Evolutionary conservation across 2,797 vertebrate genomes (phyloP).

Genomic region (Gobio occitaniae): DNA sequence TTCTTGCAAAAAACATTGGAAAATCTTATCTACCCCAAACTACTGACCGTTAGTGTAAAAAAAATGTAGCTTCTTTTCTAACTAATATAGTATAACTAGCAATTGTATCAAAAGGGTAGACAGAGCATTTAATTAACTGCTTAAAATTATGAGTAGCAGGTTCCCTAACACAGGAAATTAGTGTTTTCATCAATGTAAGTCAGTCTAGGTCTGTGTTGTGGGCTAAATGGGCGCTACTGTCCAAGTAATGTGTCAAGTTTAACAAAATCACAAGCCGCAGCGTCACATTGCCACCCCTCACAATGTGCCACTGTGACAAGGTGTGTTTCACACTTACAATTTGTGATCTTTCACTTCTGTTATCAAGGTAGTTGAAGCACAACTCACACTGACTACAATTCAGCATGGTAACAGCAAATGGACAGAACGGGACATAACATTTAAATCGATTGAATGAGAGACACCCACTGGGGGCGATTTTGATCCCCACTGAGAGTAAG

Average conservation of each 20-base stretch:
- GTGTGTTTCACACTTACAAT: slow-evolving; percentile 24
- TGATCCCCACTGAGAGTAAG: slow-evolving; percentile 31
- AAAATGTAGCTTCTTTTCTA: neutral
- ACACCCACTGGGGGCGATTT: slow-evolving; percentile 10
- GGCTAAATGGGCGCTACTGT: slow-evolving; percentile 36
- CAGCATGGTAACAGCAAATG: slow-evolving; percentile 31
- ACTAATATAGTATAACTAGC: neutral
- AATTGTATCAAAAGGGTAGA: neutral
- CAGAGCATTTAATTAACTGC: neutral
- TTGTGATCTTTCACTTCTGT: slow-evolving; percentile 36
- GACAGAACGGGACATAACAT: slow-evolving; percentile 16
- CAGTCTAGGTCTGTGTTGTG: slow-evolving; percentile 7
- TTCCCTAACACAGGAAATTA: slow-evolving; percentile 25
- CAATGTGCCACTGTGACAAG: neutral
- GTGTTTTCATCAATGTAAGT: slow-evolving; percentile 3
- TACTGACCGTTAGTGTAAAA: neutral
- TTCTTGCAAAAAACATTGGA: neutral
- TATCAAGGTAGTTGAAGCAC: slow-evolving; percentile 6
- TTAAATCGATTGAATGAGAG: slow-evolving; percentile 3
- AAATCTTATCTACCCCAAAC: neutral
- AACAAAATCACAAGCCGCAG: slow-evolving; percentile 7
- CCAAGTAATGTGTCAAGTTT: slow-evolving; percentile 26
- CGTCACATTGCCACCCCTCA: slow-evolving; percentile 1
- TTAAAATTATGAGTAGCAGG: neutral
- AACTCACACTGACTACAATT: slow-evolving; percentile 31